Percentiles rank a stretch among this genome's conserved stretches.
Conservation (phyloP, 2,888 invertebrate genomes). For the Mimachlamys varia region DNA sequence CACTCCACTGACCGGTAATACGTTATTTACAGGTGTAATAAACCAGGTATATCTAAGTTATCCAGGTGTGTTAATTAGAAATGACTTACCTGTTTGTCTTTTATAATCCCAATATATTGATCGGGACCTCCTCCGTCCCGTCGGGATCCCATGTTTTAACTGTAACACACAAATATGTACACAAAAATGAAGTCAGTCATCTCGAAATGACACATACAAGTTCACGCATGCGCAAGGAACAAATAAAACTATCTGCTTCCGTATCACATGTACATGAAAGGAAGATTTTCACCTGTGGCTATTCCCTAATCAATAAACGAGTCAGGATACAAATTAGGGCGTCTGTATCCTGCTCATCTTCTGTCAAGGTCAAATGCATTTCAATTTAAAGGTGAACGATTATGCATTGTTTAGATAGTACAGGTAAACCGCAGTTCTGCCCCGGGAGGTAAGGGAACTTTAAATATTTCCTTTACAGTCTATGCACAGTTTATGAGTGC, state of each 20-base stretch:
- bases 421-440: neutral
- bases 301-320: neutral
- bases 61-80: neutral
- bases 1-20: slow-evolving; percentile 40
- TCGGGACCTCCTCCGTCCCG: slow-evolving; percentile 62
- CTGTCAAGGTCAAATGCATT: neutral
- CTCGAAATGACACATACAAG: slow-evolving; percentile 45
- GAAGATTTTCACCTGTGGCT: slow-evolving; percentile 16
- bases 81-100: slow-evolving; percentile 67
- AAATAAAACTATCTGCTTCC: slow-evolving; percentile 51
- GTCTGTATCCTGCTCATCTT: slow-evolving; percentile 6
- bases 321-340: neutral
- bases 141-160: slow-evolving; percentile 63
- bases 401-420: neutral
- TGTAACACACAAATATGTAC: slow-evolving; percentile 40
- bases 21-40: neutral
- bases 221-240: slow-evolving; percentile 49
- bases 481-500: neutral
- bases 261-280: slow-evolving; percentile 47
- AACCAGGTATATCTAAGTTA: neutral
- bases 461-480: neutral
- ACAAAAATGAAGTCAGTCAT: slow-evolving; percentile 49
- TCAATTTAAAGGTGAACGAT: neutral
- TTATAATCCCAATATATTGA: slow-evolving; percentile 62
- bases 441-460: neutral